Percentiles rank a stretch among this genome's conserved stretches.
These are phyloP conservation scores for Sminthurides bifidus DNA, from an alignment of 1,140 invertebrate species.

Conservation along the genomic window DNA sequence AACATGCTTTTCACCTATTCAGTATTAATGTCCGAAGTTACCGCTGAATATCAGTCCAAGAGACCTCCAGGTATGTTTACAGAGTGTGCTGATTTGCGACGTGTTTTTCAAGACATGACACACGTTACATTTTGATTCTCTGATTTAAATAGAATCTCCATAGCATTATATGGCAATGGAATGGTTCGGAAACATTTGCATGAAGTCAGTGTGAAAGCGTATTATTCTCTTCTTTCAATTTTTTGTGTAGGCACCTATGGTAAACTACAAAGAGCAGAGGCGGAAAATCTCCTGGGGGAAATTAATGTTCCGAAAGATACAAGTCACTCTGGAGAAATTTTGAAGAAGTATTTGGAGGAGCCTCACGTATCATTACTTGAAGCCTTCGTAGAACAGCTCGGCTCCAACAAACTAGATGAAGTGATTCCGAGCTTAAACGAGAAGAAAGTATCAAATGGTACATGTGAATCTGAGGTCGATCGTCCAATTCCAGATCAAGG, in stretches of 20 bases:
- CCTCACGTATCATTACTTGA: conserved; percentile 21
- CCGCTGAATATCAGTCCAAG: too few relatives aligned
- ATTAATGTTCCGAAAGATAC: conserved; percentile 7
- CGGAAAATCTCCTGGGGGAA: conserved; percentile 19
- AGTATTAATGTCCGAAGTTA: conserved; percentile 19
- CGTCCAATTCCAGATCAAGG: not conserved
- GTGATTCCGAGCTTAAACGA: not conserved
- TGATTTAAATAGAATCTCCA: not conserved
- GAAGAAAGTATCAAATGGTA: not conserved
- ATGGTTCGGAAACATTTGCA: too few relatives aligned
- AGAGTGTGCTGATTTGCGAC: too few relatives aligned
- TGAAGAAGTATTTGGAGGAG: conserved; percentile 16
- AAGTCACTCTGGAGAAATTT: conserved; percentile 8
- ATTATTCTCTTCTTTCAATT: not conserved
- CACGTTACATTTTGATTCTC: too few relatives aligned
- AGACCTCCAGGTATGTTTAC: too few relatives aligned
- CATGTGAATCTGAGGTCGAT: not conserved
- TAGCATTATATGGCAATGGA: too few relatives aligned
- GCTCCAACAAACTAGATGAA: not conserved
- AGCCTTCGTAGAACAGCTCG: not conserved
- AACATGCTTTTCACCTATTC: conserved; percentile 26
- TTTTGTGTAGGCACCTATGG: conserved; percentile 12
- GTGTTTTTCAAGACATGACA: too few relatives aligned
- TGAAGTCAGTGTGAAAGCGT: too few relatives aligned
- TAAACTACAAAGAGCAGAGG: conserved; percentile 13